Base-by-base conservation (phyloP, 2,113 vertebrate species). In the Sylvilagus bachmani region DNA sequence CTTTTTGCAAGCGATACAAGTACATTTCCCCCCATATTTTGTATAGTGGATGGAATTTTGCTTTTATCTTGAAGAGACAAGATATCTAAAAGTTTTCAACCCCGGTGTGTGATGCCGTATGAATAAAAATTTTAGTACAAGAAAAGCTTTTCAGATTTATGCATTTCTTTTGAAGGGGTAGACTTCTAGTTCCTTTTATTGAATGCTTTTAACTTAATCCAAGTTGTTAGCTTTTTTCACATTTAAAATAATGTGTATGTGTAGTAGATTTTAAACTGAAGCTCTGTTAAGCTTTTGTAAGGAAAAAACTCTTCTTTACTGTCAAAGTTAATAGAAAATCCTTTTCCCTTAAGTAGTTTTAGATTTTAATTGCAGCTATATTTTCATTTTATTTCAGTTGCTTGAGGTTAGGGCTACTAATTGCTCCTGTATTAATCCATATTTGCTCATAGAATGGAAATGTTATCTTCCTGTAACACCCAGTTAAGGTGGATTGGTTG, bases 41-140 rank as follows among this genome's bases (percentile, higher is more conserved):
- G n/a, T 87, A 8, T 66, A 73, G 88, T 90, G 31, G 69, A 95
- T 90, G 14, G 82, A 70, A 91, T 55, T 81, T 93, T 86, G n/a
- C 53, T 38, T 81, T 95, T 55, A 58, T 74, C 64, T 90, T 80
- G 36, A 79, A 6, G 6, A 86, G 31, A 67, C 55, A 12, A 0
- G 10, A 19, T 84, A 61, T 36, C n/a, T 66, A 73, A 29, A 81
- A 79, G 11, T 89, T 94, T 94, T 80, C 66, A 58, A 38, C 9
- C 16, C 33, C 36, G 86, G 74, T 62, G 44, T 93, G 38, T 81
- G 85, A 71, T 95, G 36, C 53, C 19, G 62, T 91, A 55, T 25
- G 33, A 89, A 80, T 94, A 85, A 89, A 95, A 83, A 87, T 75
- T 89, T 24, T 2, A 38, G 9, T 86, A 91, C 71, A n/a, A 89